phyloP scores from a whole-genome alignment of 2,888 invertebrate species.

The Drosophila colorata region DNA sequence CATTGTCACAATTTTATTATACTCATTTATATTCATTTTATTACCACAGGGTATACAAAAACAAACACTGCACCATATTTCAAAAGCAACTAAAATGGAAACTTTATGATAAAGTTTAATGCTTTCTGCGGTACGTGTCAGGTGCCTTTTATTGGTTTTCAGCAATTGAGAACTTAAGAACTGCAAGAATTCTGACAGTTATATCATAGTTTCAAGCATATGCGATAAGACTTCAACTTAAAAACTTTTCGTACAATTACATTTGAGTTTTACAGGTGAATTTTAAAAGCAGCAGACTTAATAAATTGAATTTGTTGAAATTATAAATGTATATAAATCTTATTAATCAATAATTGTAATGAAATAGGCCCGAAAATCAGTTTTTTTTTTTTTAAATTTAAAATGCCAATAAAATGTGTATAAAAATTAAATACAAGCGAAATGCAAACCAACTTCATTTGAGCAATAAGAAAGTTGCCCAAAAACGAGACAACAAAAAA shows the following conservation, averaged over 20 bases:
- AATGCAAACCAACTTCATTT: constrained; percentile 19
- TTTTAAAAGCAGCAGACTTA: no score
- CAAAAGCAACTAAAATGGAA: constrained; percentile 21
- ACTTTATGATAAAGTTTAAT: constrained; percentile 16
- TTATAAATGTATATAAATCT: no score
- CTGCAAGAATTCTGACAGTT: not conserved
- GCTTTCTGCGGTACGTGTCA: constrained; percentile 31
- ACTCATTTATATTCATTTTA: not conserved
- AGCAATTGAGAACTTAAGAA: not conserved
- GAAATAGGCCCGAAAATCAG: no score
- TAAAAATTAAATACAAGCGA: not conserved
- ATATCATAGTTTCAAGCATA: not conserved
- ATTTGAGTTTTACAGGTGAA: no score
- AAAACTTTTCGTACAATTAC: not conserved
- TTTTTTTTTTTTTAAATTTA: no score
- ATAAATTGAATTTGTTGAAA: no score
- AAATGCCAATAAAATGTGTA: not conserved
- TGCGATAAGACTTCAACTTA: not conserved
- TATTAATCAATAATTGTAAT: no score
- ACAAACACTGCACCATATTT: constrained; percentile 7
- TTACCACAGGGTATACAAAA: not conserved
- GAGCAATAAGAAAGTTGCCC: constrained; percentile 49
- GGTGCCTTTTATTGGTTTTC: constrained; percentile 1
- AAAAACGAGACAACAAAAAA: constrained; percentile 29
- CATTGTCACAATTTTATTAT: not conserved